Base-by-base conservation (phyloP, 2,797 vertebrate genomes). In the Lagodon rhomboides region DNA sequence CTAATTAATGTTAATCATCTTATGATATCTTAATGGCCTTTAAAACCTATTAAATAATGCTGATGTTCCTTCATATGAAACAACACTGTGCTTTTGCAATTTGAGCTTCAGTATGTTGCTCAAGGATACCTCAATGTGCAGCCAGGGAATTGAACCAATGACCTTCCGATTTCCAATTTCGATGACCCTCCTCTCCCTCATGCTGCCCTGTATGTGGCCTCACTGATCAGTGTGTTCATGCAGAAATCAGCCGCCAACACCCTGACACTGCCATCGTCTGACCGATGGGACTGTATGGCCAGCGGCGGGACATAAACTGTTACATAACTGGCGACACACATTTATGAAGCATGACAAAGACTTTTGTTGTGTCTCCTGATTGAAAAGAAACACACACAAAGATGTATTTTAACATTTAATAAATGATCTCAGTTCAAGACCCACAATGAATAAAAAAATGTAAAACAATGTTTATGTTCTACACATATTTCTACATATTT, bases 341-440 rank as follows among this genome's bases (percentile, higher is more conserved):
- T 3, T 20, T 34, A 38, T 12, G 34, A 44, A 30, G 46, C 56
- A 25, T 22, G 38, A 55, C 51, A 56, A 25, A 50, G 30, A 59
- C 8, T 3, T 22, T 34, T 62, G 18, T 15, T 46, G 12, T 38
- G 16, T 25, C 12, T 70, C n/a, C 43, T 54, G 16, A 47, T 18
- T 25, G 22, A 55, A 70, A 15, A 79, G 27, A 73, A 56, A 85
- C 27, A 59, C 10, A 80, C 61, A 79, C 44, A 67, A 17, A 44
- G 6, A 27, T n/a, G 69, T 82, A 6, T 69, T 82, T 50, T n/a
- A 71, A 68, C 58, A 60, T 89, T 94, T 92, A 93, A 90, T 93
- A 84, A 86, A 82, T 75, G 56, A 87, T 72, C 64, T 83, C 56
- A 73, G 64, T 79, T 87, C 70, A 85, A 88, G 73, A 89, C 41